Evolutionary conservation across 2,113 vertebrate species (phyloP).

Genomic region (Hippocampus mohnikei): DNA sequence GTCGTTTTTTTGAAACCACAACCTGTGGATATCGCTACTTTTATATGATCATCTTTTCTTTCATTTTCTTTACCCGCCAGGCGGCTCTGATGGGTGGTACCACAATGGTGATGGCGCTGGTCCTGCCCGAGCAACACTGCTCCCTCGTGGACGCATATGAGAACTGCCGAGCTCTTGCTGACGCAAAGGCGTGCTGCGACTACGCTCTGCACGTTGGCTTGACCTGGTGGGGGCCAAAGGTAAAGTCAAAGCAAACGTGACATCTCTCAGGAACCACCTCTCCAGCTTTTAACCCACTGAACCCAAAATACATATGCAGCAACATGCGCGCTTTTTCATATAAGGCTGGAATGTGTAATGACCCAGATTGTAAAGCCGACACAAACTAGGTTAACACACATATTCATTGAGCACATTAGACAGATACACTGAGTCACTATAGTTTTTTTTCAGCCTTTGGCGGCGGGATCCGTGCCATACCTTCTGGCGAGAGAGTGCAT

Average conservation of each 20-base stretch:
- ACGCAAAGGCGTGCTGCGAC: conserved; percentile 94
- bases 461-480: conserved; percentile 14
- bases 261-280: background rate
- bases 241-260: conserved; percentile 44
- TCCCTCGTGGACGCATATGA: conserved; percentile 92
- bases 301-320: conserved; percentile 6
- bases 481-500: conserved; percentile 29
- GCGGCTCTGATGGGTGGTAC: conserved; percentile 93
- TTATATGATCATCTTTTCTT: background rate
- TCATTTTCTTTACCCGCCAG: conserved; percentile 62
- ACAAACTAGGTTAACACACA: conserved; percentile 50
- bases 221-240: conserved; percentile 97
- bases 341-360: conserved; percentile 43
- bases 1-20: background rate
- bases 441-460: conserved; percentile 36
- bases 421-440: conserved; percentile 51
- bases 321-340: conserved; percentile 8
- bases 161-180: conserved; percentile 81
- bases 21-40: background rate
- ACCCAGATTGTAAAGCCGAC: conserved; percentile 46
- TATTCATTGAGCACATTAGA: conserved; percentile 53
- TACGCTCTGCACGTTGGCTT: conserved; percentile 91
- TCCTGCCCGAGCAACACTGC: conserved; percentile 89
- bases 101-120: conserved; percentile 89
- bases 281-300: background rate